Percentiles rank a stretch among this genome's conserved stretches.
Conservation (phyloP, 2,888 invertebrate genomes). For the Amphipoea lucens region DNA sequence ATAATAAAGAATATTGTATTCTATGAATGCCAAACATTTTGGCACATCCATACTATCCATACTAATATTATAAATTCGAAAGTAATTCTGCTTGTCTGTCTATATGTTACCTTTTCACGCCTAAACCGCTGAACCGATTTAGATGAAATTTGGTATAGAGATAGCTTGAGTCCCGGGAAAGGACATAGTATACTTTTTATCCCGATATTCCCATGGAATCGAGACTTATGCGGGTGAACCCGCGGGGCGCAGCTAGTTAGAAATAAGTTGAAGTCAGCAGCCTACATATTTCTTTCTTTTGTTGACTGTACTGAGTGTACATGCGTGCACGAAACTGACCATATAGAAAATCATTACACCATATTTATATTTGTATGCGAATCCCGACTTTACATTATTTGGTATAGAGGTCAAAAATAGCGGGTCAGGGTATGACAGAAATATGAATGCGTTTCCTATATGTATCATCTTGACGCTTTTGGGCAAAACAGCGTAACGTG, state of each 20-base stretch:
- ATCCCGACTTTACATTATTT: slow-evolving; percentile 22
- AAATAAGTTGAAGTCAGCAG: neutral
- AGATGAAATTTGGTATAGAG: too few relatives aligned
- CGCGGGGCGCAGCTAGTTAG: too few relatives aligned
- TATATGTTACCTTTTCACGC: too few relatives aligned
- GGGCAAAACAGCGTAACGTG: neutral
- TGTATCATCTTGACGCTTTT: neutral
- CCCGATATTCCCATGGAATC: too few relatives aligned
- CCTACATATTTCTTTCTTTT: neutral
- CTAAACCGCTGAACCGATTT: too few relatives aligned
- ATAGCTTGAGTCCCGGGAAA: too few relatives aligned
- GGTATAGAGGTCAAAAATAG: slow-evolving; percentile 47
- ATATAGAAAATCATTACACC: slow-evolving; percentile 27
- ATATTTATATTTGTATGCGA: slow-evolving; percentile 44
- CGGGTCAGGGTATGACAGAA: slow-evolving; percentile 45
- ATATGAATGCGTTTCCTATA: slow-evolving; percentile 23
- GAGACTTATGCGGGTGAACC: too few relatives aligned
- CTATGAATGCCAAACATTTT: neutral
- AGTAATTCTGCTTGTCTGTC: too few relatives aligned
- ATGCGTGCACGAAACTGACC: slow-evolving; percentile 20
- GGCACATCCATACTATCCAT: neutral
- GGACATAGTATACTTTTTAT: too few relatives aligned
- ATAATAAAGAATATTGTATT: neutral
- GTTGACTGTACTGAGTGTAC: slow-evolving; percentile 11
- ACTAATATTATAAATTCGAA: too few relatives aligned